Conservation (phyloP, 2,113 vertebrate species). For the Crotophaga sulcirostris region DNA sequence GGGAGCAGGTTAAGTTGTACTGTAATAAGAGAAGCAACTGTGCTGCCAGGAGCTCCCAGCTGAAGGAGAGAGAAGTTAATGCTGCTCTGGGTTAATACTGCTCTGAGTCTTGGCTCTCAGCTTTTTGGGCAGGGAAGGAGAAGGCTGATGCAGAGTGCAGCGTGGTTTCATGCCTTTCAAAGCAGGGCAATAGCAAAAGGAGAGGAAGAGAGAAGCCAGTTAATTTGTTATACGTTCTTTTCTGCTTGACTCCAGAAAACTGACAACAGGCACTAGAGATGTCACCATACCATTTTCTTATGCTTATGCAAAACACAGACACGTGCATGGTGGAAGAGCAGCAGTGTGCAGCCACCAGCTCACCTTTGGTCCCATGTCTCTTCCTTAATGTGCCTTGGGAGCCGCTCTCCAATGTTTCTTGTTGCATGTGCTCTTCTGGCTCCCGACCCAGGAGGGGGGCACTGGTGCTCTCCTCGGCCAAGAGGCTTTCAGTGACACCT, state of each 20-base stretch:
- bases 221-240: background rate
- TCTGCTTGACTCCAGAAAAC: background rate
- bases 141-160: background rate
- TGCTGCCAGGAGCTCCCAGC: background rate
- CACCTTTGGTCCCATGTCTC: conserved; percentile 49
- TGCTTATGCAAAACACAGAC: background rate
- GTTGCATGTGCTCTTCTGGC: background rate
- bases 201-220: background rate
- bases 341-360: conserved; percentile 9
- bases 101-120: background rate
- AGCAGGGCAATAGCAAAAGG: background rate
- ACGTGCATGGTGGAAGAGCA: background rate
- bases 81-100: background rate
- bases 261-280: background rate
- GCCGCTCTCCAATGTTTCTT: background rate
- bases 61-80: background rate
- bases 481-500: background rate
- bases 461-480: background rate
- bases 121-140: background rate
- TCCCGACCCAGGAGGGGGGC: background rate
- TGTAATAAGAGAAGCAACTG: background rate
- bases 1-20: background rate
- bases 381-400: background rate
- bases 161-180: background rate
- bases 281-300: background rate